Conservation (phyloP, 2,888 invertebrate genomes). For the Lysandra bellargus region DNA sequence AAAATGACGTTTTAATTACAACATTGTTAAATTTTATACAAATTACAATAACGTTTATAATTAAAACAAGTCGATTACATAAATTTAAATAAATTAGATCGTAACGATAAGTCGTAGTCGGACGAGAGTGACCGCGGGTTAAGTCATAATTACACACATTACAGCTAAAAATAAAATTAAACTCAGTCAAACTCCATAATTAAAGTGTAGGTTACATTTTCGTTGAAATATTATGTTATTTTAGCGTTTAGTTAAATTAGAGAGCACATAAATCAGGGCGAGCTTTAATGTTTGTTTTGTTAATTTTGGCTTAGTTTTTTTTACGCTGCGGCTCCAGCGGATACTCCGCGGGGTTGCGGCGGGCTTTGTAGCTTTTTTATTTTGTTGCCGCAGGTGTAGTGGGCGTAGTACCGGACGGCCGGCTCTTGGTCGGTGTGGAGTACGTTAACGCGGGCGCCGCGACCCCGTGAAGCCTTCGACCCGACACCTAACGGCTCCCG, state of each 20-base stretch:
- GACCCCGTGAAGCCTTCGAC: conserved; percentile 63
- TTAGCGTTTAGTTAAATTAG: conserved; percentile 13
- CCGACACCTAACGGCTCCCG: conserved; percentile 64
- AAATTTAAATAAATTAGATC: conserved; percentile 51
- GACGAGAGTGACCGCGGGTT: conserved; percentile 62
- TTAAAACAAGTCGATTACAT: neutral
- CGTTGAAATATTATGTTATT: conserved; percentile 9
- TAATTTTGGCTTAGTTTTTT: conserved; percentile 49
- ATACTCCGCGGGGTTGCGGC: conserved; percentile 61
- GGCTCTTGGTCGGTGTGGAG: conserved; percentile 83
- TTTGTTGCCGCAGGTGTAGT: conserved; percentile 82
- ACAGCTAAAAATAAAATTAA: conserved; percentile 32
- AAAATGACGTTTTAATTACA: neutral
- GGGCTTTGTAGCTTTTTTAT: conserved; percentile 77
- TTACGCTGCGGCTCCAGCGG: conserved; percentile 60
- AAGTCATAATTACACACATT: conserved; percentile 22
- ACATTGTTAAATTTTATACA: neutral
- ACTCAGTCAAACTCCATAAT: conserved; percentile 32
- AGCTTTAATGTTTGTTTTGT: conserved; percentile 25
- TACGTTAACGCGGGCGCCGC: conserved; percentile 79
- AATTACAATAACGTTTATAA: neutral
- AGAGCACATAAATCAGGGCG: conserved; percentile 18
- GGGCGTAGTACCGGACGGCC: conserved; percentile 83
- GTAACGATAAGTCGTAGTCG: conserved; percentile 61
- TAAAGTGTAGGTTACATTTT: conserved; percentile 33